Base-by-base conservation (phyloP, 2,888 invertebrate genomes). In the Agelastica alni region DNA sequence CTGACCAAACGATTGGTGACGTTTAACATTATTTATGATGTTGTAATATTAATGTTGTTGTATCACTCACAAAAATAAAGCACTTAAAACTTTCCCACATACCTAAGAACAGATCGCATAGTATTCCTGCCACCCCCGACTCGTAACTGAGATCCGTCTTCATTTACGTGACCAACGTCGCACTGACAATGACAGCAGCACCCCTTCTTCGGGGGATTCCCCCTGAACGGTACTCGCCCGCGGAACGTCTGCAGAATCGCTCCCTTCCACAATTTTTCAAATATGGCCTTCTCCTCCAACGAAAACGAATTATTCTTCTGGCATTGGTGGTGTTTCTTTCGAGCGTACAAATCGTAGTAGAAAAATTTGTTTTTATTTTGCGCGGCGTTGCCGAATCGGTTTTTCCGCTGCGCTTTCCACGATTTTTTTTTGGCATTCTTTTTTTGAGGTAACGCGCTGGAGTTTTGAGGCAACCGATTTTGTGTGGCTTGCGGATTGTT, bases 211-310 rank as follows among this genome's bases (percentile, higher is more conserved):
- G 3, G 56, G 41, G 18, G 48, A 52, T 59, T 61, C 20, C 51
- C 63, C 52, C 58, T 60, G 14, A 56, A 28, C 13, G 52, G 60
- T 48, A 45, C 45, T 31, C 65, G 64, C 10, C 67, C 63, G 10
- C 73, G 75, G 36, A 77, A 61, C 9, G 77, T 75, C 61, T 77
- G 77, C 59, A 72, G 74, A 20, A 77, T 63, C 2, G 77, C 76
- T 49, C 87, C 87, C 34, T 86, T 81, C 88, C 88, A 88, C 45
- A 88, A 78, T 13, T 87, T 79, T 67, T 88, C 88, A 74, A 89
- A 88, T 51, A 88, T 83, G 28, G 85, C 79, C 56, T 86, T 80
- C 65, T 86, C 83, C 66, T 85, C 83, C 0, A 77, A 75, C n/a
- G 77, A 75, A 44, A 76, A 78, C 5, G 79, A 75, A 62, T 76